These are phyloP conservation scores for Pantherophis alleghaniensis DNA, from an alignment of 2,797 vertebrate species.

Conservation along the genomic window DNA sequence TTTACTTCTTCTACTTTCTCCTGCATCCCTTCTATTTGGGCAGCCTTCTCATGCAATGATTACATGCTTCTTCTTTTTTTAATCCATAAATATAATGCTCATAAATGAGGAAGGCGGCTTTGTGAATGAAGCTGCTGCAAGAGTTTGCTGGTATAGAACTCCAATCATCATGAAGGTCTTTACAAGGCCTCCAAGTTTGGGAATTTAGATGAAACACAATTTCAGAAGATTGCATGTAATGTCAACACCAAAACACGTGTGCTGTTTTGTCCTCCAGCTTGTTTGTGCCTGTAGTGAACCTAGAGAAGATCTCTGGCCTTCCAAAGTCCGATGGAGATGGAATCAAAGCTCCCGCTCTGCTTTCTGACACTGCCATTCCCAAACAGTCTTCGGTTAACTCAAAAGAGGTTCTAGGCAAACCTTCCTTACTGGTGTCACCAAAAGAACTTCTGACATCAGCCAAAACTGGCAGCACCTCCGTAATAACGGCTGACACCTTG, in stretches of 20 bases:
- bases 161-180: neutral
- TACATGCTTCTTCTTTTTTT: neutral
- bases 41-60: neutral
- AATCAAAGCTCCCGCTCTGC: slow-evolving; percentile 77
- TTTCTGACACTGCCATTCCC: slow-evolving; percentile 65
- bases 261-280: slow-evolving; percentile 69
- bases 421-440: slow-evolving; percentile 57
- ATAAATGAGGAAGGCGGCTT: neutral
- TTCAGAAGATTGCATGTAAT: neutral
- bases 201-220: neutral
- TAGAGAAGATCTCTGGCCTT: slow-evolving; percentile 84
- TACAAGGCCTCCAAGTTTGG: neutral
- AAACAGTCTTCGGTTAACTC: slow-evolving; percentile 59
- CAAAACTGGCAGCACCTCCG: slow-evolving; percentile 61
- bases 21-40: neutral
- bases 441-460: slow-evolving; percentile 63
- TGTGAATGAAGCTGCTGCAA: neutral
- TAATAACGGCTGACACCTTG: neutral
- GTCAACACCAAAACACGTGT: neutral
- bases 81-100: neutral
- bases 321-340: slow-evolving; percentile 79
- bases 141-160: neutral
- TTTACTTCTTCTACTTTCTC: neutral
- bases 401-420: slow-evolving; percentile 74
- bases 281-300: slow-evolving; percentile 80